Conservation (phyloP, 2,797 vertebrate genomes). For the Siniperca scherzeri region DNA sequence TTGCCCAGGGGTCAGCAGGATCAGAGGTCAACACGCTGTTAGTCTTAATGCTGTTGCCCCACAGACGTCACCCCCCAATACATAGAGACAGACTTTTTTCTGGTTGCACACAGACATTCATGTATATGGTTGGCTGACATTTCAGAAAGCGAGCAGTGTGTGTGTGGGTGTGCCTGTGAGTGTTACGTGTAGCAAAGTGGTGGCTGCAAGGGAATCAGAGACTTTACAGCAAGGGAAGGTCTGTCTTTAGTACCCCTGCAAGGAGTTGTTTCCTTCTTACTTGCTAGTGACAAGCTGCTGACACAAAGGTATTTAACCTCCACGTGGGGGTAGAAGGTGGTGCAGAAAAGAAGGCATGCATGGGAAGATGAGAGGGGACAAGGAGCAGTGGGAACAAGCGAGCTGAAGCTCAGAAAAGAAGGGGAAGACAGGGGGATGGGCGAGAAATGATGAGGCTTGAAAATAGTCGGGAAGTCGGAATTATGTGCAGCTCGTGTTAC, state of each 20-base stretch:
- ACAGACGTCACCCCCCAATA: conserved; percentile 38
- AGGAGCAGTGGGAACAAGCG: conserved; percentile 18
- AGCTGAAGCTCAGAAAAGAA: conserved; percentile 24
- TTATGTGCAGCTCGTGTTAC: conserved; percentile 70
- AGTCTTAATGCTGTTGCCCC: conserved; percentile 48
- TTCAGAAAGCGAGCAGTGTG: conserved; percentile 5
- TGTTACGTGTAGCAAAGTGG: conserved; percentile 14
- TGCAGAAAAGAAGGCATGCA: conserved; percentile 41
- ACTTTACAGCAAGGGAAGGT: conserved; percentile 45
- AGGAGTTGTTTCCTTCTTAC: conserved; percentile 65
- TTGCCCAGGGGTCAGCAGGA: conserved; percentile 49
- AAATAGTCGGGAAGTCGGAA: conserved; percentile 63
- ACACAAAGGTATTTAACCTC: conserved; percentile 72
- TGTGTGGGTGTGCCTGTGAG: conserved; percentile 12
- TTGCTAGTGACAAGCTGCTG: conserved; percentile 63
- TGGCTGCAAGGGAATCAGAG: conserved; percentile 23
- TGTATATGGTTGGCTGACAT: conserved; percentile 24
- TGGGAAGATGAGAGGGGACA: conserved; percentile 30
- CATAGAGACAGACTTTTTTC: conserved; percentile 32
- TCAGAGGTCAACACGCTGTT: conserved; percentile 72
- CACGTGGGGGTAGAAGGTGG: conserved; percentile 38
- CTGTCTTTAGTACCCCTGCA: conserved; percentile 37
- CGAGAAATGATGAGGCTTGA: conserved; percentile 47
- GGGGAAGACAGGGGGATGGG: conserved; percentile 55
- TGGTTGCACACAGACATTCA: conserved; percentile 33